phyloP scores from a whole-genome alignment of 2,113 vertebrate genomes.

The Centropus unirufus region DNA sequence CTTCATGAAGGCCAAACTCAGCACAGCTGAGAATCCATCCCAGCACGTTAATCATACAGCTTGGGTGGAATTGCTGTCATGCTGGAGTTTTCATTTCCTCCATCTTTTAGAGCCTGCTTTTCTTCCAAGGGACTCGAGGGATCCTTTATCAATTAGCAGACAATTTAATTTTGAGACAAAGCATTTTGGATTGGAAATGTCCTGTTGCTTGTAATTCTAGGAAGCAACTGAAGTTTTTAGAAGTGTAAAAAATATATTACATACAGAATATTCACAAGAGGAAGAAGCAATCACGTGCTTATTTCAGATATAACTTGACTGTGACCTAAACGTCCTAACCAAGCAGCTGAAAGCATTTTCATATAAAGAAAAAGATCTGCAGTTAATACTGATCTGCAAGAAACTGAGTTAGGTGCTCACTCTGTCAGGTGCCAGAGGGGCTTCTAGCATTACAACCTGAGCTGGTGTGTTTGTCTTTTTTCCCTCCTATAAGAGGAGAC shows the following conservation, averaged over 20 bases:
- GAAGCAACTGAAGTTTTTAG: not conserved
- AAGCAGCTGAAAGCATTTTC: not conserved
- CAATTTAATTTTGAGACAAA: not conserved
- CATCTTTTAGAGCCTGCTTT: not conserved
- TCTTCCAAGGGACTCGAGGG: not conserved
- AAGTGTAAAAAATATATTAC: not conserved
- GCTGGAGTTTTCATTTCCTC: slow-evolving; percentile 27
- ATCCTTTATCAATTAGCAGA: not conserved
- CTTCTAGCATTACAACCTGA: not conserved
- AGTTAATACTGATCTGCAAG: not conserved
- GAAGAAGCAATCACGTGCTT: not conserved
- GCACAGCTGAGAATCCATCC: slow-evolving; percentile 68
- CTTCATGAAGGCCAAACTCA: slow-evolving; percentile 6
- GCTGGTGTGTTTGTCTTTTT: not conserved
- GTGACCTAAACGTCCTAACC: not conserved
- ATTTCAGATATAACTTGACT: not conserved
- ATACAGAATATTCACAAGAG: not conserved
- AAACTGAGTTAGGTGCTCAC: not conserved
- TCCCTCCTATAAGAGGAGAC: not conserved
- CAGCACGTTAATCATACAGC: slow-evolving; percentile 34
- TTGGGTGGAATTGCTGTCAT: slow-evolving; percentile 26
- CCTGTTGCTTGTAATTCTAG: not conserved
- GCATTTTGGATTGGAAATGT: not conserved
- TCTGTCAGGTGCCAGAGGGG: not conserved
- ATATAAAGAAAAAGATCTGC: not conserved